Percentiles rank a stretch among this genome's conserved stretches.
Evolutionary conservation across 2,113 vertebrate genomes (phyloP).

Genomic region (Shinisaurus crocodilurus): DNA sequence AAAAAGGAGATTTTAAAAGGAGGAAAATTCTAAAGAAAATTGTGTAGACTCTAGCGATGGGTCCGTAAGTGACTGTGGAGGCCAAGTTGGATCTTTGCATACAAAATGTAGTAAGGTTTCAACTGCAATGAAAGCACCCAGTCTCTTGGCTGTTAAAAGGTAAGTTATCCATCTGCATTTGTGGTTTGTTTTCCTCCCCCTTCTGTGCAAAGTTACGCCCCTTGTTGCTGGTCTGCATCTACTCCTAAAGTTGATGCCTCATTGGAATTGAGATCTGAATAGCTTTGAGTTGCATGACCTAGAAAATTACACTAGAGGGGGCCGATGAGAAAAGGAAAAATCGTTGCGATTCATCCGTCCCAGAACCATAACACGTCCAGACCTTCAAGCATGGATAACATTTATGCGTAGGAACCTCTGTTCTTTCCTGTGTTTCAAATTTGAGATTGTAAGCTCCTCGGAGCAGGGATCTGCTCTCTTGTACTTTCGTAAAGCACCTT

Average conservation of each 20-base stretch:
- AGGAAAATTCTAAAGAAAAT: too few species aligned
- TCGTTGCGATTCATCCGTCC: background rate
- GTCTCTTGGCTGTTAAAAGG: too few species aligned
- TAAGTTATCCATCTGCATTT: background rate
- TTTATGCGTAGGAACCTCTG: background rate
- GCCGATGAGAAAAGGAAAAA: too few species aligned
- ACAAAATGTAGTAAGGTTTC: too few species aligned
- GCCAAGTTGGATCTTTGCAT: too few species aligned
- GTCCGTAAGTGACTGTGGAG: too few species aligned
- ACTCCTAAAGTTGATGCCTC: background rate
- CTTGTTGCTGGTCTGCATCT: background rate
- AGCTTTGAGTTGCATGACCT: background rate
- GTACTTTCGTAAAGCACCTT: too few species aligned
- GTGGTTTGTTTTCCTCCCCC: background rate
- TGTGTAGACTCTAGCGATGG: too few species aligned
- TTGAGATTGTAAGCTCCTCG: background rate
- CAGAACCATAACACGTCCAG: background rate
- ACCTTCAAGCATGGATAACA: background rate
- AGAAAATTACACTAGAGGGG: background rate
- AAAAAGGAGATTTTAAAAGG: too few species aligned
- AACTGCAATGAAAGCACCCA: too few species aligned
- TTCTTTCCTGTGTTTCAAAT: background rate
- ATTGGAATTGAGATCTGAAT: background rate
- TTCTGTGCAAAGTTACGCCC: background rate
- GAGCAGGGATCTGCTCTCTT: too few species aligned